phyloP scores from a whole-genome alignment of 2,113 vertebrate genomes.

The Gobio gobio region DNA sequence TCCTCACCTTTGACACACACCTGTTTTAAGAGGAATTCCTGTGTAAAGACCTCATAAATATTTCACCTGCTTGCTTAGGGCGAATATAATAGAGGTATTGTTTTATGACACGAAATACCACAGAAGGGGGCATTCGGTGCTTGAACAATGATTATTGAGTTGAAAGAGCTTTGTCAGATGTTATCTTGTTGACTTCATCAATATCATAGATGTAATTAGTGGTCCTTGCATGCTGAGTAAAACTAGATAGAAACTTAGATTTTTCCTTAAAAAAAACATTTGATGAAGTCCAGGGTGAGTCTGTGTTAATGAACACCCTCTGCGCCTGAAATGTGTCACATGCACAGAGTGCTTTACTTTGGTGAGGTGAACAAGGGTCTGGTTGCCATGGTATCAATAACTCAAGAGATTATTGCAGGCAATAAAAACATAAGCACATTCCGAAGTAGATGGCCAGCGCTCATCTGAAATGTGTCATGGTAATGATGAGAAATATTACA shows the following conservation, averaged over 20 bases:
- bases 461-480: constrained; percentile 44
- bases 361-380: constrained; percentile 27
- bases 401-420: constrained; percentile 46
- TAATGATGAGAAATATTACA: background rate
- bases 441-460: constrained; percentile 45
- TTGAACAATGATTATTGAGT: background rate
- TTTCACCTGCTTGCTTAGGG: constrained; percentile 64
- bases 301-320: constrained; percentile 49
- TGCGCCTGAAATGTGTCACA: constrained; percentile 29
- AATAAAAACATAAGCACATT: constrained; percentile 60
- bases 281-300: constrained; percentile 2
- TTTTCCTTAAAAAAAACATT: background rate
- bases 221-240: background rate
- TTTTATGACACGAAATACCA: constrained; percentile 51
- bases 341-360: background rate
- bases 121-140: constrained; percentile 49
- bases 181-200: constrained; percentile 19
- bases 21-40: constrained; percentile 67
- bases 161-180: background rate
- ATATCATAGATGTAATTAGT: background rate
- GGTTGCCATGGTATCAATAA: constrained; percentile 35
- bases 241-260: background rate
- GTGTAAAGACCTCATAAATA: constrained; percentile 66
- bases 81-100: constrained; percentile 55
- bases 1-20: constrained; percentile 62